These are phyloP conservation scores for Peromyscus maniculatus DNA, from an alignment of 2,113 vertebrate species.

Conservation along the genomic window DNA sequence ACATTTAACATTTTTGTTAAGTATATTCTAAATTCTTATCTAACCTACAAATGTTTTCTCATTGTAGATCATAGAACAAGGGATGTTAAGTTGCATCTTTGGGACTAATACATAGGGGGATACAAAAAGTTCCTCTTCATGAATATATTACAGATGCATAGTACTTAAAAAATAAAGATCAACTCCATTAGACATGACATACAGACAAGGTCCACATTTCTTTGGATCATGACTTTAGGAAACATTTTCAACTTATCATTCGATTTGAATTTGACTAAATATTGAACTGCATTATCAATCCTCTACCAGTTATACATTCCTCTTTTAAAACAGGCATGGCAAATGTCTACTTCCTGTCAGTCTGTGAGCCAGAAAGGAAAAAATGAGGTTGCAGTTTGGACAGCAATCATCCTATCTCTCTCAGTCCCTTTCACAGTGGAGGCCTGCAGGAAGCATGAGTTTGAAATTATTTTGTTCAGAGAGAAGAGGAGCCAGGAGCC, in stretches of 20 bases:
- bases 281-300: neutral
- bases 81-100: neutral
- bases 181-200: neutral
- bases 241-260: constrained; percentile 37
- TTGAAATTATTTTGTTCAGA: constrained; percentile 47
- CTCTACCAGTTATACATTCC: neutral
- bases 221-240: neutral
- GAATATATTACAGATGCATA: neutral
- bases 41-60: neutral
- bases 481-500: neutral
- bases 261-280: constrained; percentile 62
- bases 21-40: neutral
- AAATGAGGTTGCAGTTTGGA: constrained; percentile 44
- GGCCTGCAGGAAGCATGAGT: neutral
- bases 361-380: constrained; percentile 14
- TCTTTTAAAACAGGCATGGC: constrained; percentile 41
- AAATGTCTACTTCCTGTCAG: constrained; percentile 50
- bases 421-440: constrained; percentile 12
- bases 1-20: neutral
- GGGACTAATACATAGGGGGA: neutral
- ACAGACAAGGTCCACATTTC: neutral
- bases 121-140: neutral
- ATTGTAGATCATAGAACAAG: neutral
- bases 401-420: constrained; percentile 6
- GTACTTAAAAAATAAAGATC: neutral